phyloP scores from a whole-genome alignment of 2,797 vertebrate species.

The Pangasius macronema region DNA sequence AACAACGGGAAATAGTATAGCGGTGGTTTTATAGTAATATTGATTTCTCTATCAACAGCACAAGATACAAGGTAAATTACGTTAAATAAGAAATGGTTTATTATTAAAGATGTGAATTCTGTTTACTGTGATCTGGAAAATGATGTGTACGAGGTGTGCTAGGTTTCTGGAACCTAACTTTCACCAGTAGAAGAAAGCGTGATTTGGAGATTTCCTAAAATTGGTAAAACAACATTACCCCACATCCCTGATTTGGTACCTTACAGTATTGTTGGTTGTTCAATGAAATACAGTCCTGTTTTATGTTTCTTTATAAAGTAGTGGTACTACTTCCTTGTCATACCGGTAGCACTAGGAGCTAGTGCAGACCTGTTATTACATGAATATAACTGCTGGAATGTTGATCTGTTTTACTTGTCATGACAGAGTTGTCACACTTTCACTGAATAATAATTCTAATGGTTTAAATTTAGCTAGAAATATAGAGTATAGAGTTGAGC shows the following conservation, averaged over 20 bases:
- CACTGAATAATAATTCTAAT: background rate
- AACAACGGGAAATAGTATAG: background rate
- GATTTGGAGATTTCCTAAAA: background rate
- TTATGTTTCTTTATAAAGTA: background rate
- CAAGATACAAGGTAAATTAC: background rate
- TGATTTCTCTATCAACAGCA: background rate
- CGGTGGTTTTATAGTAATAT: background rate
- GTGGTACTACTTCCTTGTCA: background rate
- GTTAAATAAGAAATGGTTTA: background rate
- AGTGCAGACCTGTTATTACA: background rate
- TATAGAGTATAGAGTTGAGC: background rate
- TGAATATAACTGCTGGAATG: background rate
- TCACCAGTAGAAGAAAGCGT: background rate
- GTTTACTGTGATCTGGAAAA: background rate
- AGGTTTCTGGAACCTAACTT: background rate
- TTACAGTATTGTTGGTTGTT: background rate
- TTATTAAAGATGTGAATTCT: background rate
- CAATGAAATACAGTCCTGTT: no score
- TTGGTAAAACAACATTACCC: background rate
- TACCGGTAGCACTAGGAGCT: no score
- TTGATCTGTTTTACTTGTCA: background rate
- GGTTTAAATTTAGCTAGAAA: background rate
- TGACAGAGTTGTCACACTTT: background rate
- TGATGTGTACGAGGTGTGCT: no score
- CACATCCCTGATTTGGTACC: background rate